Evolutionary conservation across 2,888 invertebrate species (phyloP).

Genomic region (Lepidochrysops patricia): DNA sequence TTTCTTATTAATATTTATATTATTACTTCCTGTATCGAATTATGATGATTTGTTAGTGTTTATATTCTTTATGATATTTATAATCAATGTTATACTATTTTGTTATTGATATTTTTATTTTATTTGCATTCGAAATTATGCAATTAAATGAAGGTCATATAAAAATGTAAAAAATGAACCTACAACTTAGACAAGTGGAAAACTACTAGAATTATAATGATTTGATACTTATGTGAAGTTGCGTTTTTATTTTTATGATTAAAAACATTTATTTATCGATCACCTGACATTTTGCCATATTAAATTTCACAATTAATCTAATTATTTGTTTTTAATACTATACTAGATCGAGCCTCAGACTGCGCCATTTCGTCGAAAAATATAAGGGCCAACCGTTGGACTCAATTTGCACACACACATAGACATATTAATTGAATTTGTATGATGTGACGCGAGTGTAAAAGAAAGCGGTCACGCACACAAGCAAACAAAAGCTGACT

Average conservation of each 20-base stretch:
- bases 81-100: background rate
- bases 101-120: background rate
- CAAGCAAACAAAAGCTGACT: too few relatives aligned
- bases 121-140: background rate
- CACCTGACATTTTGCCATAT: background rate
- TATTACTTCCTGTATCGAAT: background rate
- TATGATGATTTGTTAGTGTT: background rate
- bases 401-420: too few relatives aligned
- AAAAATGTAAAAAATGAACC: background rate
- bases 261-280: background rate
- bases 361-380: too few relatives aligned
- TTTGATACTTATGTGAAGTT: background rate
- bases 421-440: too few relatives aligned
- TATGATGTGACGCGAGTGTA: too few relatives aligned
- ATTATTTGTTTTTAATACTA: too few relatives aligned
- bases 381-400: too few relatives aligned
- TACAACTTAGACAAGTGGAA: background rate
- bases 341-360: too few relatives aligned
- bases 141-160: background rate
- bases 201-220: background rate
- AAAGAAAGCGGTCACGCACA: too few relatives aligned
- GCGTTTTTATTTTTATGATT: background rate
- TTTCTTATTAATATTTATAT: too few relatives aligned
- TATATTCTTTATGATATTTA: too few relatives aligned
- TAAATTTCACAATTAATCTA: background rate